Conservation (phyloP, 1,140 invertebrate species). For the Drosophila ficusphila region DNA sequence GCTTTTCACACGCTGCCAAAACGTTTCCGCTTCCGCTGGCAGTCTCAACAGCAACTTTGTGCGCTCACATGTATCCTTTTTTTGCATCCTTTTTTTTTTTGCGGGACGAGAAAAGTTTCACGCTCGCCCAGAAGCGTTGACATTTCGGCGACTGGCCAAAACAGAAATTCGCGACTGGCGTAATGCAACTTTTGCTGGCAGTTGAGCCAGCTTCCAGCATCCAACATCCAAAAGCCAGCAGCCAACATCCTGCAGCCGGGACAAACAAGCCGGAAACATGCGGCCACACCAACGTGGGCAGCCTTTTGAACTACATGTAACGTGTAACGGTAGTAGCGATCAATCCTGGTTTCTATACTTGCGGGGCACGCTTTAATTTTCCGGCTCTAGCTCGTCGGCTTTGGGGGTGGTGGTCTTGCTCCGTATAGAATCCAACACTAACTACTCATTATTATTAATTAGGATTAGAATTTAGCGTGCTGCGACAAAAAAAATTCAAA, state of each 20-base stretch:
- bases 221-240: conserved; percentile 25
- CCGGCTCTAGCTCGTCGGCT: no score
- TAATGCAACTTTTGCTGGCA: conserved; percentile 53
- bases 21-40: conserved; percentile 72
- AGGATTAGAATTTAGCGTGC: no score
- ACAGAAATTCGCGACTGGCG: conserved; percentile 35
- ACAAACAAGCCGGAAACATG: conserved; percentile 68
- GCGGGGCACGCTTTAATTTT: no score
- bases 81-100: conserved; percentile 8
- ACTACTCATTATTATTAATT: no score
- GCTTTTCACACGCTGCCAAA: conserved; percentile 78
- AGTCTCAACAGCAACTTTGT: conserved; percentile 54
- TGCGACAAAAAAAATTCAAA: no score
- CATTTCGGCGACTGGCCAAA: conserved; percentile 25
- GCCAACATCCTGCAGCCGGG: conserved; percentile 29
- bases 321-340: no score
- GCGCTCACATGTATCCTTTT: conserved; percentile 10
- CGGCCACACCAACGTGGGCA: conserved; percentile 20
- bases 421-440: no score
- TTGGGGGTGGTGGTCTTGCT: no score
- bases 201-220: conserved; percentile 35
- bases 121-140: conserved; percentile 55
- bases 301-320: conserved; percentile 9
- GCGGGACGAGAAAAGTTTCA: conserved; percentile 35
- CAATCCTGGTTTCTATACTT: no score